phyloP scores from a whole-genome alignment of 2,797 vertebrate species.

The Delichon dasypus region DNA sequence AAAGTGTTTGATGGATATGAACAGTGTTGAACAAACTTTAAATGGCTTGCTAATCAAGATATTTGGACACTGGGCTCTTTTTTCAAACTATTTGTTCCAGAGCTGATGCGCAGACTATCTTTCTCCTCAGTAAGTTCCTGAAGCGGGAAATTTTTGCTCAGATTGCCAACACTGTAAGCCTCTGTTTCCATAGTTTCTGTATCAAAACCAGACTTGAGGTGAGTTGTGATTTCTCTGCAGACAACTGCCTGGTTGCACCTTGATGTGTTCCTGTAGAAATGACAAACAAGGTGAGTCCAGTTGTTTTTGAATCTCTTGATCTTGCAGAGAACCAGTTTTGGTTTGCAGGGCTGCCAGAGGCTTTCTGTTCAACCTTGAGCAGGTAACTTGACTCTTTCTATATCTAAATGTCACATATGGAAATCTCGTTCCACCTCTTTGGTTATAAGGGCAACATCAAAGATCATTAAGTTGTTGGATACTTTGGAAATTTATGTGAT shows the following conservation, averaged over 20 bases:
- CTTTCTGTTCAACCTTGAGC: not conserved
- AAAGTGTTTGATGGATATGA: not conserved
- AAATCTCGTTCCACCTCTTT: not conserved
- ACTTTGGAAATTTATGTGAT: not conserved
- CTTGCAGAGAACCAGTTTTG: not conserved
- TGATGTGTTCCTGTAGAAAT: not conserved
- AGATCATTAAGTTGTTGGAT: constrained; percentile 2
- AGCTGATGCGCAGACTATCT: not conserved
- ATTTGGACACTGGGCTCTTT: not conserved
- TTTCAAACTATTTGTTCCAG: not conserved
- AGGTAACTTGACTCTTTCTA: not conserved
- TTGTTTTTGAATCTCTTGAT: not conserved
- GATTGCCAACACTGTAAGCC: not conserved
- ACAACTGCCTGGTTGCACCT: not conserved
- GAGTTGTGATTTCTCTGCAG: not conserved
- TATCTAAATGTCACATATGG: not conserved
- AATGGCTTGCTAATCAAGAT: not conserved
- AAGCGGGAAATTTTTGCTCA: not conserved
- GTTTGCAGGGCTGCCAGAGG: not conserved
- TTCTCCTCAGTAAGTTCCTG: not conserved
- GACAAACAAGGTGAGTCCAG: not conserved
- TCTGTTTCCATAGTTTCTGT: not conserved
- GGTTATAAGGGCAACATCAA: constrained; percentile 15
- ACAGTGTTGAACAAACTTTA: not conserved
- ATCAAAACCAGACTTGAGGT: not conserved